Evolutionary conservation across 2,113 vertebrate genomes (phyloP).

Genomic region (Miniopterus natalensis): DNA sequence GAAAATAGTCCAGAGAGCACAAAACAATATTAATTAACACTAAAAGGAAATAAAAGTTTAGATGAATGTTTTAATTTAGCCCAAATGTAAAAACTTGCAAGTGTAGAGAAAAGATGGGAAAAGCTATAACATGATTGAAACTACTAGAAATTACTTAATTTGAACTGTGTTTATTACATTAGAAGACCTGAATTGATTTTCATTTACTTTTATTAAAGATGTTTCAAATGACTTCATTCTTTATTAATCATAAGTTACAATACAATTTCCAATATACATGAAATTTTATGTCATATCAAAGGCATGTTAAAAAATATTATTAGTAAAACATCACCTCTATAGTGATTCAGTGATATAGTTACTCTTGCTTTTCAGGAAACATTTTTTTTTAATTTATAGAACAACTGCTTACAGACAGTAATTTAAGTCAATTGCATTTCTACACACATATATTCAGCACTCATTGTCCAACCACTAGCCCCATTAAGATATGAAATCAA

Average conservation of each 20-base stretch:
- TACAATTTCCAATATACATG: neutral
- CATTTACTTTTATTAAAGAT: constrained; percentile 73
- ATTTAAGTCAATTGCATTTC: neutral
- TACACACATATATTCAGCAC: neutral
- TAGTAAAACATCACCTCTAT: neutral
- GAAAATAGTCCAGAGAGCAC: constrained; percentile 35
- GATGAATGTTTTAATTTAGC: constrained; percentile 70
- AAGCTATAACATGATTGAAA: neutral
- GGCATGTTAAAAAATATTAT: neutral
- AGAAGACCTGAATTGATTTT: constrained; percentile 58
- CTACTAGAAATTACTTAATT: constrained; percentile 55
- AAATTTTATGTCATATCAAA: constrained; percentile 50
- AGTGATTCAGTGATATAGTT: neutral
- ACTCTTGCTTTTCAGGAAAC: neutral
- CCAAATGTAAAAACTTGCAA: constrained; percentile 58
- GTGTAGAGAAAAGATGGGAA: neutral
- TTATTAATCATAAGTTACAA: constrained; percentile 43
- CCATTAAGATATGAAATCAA: neutral
- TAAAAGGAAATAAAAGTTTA: constrained; percentile 70
- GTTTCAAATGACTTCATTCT: constrained; percentile 48
- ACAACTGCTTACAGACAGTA: neutral
- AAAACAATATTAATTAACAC: constrained; percentile 72
- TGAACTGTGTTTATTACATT: constrained; percentile 65
- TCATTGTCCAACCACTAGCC: neutral
- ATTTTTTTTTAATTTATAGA: neutral